These are phyloP conservation scores for Bothrops jararaca DNA, from an alignment of 2,113 vertebrate genomes.

Conservation along the genomic window DNA sequence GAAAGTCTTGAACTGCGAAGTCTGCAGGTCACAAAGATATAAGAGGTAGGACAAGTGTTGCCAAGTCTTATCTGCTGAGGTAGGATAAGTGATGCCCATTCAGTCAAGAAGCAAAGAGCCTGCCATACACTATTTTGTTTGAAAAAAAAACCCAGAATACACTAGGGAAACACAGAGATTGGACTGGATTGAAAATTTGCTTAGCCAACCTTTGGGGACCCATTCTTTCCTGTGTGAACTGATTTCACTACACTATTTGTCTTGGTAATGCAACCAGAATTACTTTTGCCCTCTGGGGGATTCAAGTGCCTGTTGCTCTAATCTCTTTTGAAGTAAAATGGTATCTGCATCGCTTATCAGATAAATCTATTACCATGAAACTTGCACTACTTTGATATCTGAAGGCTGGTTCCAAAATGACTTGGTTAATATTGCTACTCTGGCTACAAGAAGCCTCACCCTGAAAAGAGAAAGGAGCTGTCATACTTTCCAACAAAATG, in stretches of 20 bases:
- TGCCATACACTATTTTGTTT: constrained; percentile 26
- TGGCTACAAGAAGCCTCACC: background rate
- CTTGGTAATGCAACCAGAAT: constrained; percentile 58
- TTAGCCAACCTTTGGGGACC: constrained; percentile 53
- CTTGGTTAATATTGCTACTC: background rate
- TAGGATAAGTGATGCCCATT: background rate
- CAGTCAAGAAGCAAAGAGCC: constrained; percentile 25
- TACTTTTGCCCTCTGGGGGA: constrained; percentile 54
- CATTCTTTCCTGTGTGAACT: constrained; percentile 54
- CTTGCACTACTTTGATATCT: background rate
- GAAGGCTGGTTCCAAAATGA: background rate
- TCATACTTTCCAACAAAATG: background rate
- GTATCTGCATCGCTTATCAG: background rate
- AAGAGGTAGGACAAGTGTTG: background rate
- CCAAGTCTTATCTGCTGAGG: background rate
- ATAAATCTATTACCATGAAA: constrained; percentile 18
- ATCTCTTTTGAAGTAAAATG: constrained; percentile 22
- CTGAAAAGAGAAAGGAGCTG: background rate
- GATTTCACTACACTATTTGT: constrained; percentile 54
- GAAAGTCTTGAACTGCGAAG: background rate
- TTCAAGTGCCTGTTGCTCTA: constrained; percentile 42
- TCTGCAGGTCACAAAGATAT: background rate
- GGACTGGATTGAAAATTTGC: constrained; percentile 57
- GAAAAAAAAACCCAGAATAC: constrained; percentile 23
- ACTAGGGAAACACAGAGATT: constrained; percentile 44